These are phyloP conservation scores for Dendrolimus kikuchii DNA, from an alignment of 1,140 invertebrate genomes.

Conservation along the genomic window DNA sequence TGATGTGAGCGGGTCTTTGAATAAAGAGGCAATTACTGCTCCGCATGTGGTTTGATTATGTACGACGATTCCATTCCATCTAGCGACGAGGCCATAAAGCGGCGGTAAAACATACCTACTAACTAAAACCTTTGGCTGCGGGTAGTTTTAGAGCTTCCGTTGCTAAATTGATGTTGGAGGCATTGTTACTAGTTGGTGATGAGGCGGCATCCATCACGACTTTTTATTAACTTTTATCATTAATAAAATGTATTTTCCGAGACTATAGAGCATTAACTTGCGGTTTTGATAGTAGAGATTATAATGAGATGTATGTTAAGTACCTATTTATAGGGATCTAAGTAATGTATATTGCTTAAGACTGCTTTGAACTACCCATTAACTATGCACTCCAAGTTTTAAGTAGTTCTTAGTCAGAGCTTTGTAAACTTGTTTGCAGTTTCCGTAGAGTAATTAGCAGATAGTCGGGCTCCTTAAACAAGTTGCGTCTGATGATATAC, in stretches of 20 bases:
- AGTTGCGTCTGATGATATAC: too few species aligned
- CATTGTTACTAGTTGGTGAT: slow-evolving; percentile 40
- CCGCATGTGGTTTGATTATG: slow-evolving; percentile 71
- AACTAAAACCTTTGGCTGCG: slow-evolving; percentile 54
- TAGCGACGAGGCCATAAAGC: slow-evolving; percentile 54
- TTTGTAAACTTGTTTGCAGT: slow-evolving; percentile 13
- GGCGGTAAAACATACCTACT: slow-evolving; percentile 49
- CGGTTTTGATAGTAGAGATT: too few species aligned
- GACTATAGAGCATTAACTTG: too few species aligned
- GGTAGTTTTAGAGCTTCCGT: slow-evolving; percentile 64
- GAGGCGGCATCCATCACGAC: background rate
- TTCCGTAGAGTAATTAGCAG: slow-evolving; percentile 32
- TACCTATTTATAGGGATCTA: too few species aligned
- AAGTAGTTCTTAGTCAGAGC: too few species aligned
- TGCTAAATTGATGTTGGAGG: slow-evolving; percentile 60
- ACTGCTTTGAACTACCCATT: too few species aligned
- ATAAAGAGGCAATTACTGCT: slow-evolving; percentile 69
- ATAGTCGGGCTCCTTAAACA: slow-evolving; percentile 41
- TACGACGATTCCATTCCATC: slow-evolving; percentile 62
- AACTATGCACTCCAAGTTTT: too few species aligned
- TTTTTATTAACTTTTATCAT: too few species aligned
- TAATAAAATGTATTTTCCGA: too few species aligned
- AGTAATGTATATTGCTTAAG: too few species aligned
- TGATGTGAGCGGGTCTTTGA: slow-evolving; percentile 68
- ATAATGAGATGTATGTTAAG: too few species aligned